phyloP scores from a whole-genome alignment of 1,140 invertebrate species.

The Metaphire vulgaris region DNA sequence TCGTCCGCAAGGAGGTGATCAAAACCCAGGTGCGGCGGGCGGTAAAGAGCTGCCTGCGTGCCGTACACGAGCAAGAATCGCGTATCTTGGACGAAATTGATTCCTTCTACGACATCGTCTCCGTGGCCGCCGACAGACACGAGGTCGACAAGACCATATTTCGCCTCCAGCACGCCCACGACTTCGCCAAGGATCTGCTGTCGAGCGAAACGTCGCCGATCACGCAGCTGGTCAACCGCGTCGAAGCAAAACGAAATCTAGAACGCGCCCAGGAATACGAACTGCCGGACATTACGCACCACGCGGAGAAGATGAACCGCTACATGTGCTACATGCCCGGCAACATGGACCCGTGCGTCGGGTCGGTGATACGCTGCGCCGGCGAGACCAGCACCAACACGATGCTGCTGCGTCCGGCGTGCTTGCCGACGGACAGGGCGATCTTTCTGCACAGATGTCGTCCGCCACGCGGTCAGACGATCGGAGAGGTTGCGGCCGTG shows the following conservation, averaged over 20 bases:
- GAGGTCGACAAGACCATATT: constrained; percentile 17
- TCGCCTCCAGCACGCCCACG: constrained; percentile 21
- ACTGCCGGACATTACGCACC: constrained; percentile 19
- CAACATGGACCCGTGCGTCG: background rate
- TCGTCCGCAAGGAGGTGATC: constrained; percentile 23
- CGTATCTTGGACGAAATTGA: constrained; percentile 10
- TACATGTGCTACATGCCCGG: constrained; percentile 23
- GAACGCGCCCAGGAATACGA: constrained; percentile 20
- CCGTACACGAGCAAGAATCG: constrained; percentile 20
- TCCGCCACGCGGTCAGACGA: background rate
- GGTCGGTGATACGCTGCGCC: constrained; percentile 6
- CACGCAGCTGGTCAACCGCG: constrained; percentile 17
- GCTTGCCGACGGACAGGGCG: constrained; percentile 7
- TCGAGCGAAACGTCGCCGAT: constrained; percentile 24
- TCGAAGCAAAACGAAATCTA: constrained; percentile 15
- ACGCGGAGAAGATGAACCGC: constrained; percentile 17
- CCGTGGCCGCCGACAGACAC: constrained; percentile 4
- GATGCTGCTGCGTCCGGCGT: background rate
- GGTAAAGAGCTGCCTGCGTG: constrained; percentile 9
- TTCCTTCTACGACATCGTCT: constrained; percentile 18
- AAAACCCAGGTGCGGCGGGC: constrained; percentile 22
- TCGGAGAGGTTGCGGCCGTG: constrained; percentile 17
- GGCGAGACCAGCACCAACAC: background rate
- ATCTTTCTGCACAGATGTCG: constrained; percentile 16
- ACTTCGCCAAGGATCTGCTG: constrained; percentile 19